Base-by-base conservation (phyloP, 92 coral and sea anemone genomes). In the Anthopleura xanthogrammica region DNA sequence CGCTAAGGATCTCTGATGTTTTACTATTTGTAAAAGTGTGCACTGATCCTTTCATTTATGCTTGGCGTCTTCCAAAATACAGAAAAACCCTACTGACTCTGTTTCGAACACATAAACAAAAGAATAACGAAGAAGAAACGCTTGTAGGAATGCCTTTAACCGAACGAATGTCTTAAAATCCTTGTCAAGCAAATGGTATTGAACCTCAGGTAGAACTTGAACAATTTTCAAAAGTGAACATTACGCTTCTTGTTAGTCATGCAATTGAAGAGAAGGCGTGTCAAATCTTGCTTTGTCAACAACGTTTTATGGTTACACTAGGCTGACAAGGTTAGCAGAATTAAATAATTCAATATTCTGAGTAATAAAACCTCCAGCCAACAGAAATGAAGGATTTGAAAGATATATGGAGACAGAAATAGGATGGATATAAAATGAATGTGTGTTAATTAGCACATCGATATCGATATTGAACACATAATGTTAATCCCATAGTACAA, bases 41-140 rank as follows among this genome's bases (percentile, higher is more conserved):
- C 42, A 58, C 87, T 40, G 98, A 93, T 41, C 86, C 92, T 19
- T 93, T 93, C n/a, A 90, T 93, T 16, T 93, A 93, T 50, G 95
- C 93, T 7, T 93, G 98, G 98, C 93, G 98, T 52, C 83, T 93
- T 41, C 93, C 98, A 3, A 77, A 86, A 10, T 91, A 93, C 81
- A 86, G 98, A 43, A 83, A 85, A 82, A 88, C 98, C 9, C 83
- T 93, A 13, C 58, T 80, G 29, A 71, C 80, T 52, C 64, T 81
- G 42, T 81, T 81, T 66, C 65, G 13, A 50, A 8, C 66, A 24
- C 52, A n/a, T 65, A 5, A 72, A 66, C 62, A 81, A 68, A n/a
- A 77, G 3, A 81, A 71, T 4, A 23, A 20, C 77, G 77, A 81
- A 22, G 77, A 66, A n/a, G 77, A 81, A 54, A 70, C 46, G 20